A percentile compares a stretch with the other conserved stretches of the same genome.
Conservation (phyloP, 2,888 invertebrate genomes). For the Aplocera efformata region DNA sequence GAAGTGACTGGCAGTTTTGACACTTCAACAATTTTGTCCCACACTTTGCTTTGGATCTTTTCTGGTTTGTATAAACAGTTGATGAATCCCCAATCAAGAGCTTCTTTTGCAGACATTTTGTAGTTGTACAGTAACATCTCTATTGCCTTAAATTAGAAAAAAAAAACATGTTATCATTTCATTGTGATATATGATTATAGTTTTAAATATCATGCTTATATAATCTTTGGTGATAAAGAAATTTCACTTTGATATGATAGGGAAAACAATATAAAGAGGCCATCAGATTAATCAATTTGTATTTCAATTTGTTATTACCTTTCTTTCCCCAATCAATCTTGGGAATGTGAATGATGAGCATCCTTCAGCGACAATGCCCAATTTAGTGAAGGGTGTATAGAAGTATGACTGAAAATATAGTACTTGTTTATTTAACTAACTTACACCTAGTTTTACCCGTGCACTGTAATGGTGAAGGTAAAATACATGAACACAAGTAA, state of each 20-base stretch:
- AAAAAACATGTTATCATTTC: neutral
- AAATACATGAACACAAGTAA: too few species aligned
- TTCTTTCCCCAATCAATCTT: slow-evolving; percentile 88
- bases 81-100: slow-evolving; percentile 87
- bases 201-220: too few species aligned
- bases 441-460: too few species aligned
- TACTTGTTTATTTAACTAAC: slow-evolving; percentile 2
- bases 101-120: slow-evolving; percentile 90
- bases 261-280: neutral
- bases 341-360: slow-evolving; percentile 94
- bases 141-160: slow-evolving; percentile 62
- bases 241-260: too few species aligned
- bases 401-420: slow-evolving; percentile 87
- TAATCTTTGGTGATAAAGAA: too few species aligned
- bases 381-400: slow-evolving; percentile 90
- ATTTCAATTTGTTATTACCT: slow-evolving; percentile 65
- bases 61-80: slow-evolving; percentile 86
- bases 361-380: slow-evolving; percentile 94
- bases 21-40: slow-evolving; percentile 78
- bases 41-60: slow-evolving; percentile 81
- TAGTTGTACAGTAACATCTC: slow-evolving; percentile 85
- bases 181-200: too few species aligned
- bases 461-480: too few species aligned
- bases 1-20: slow-evolving; percentile 78
- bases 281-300: slow-evolving; percentile 1